A percentile compares a stretch with the other conserved stretches of the same genome.
These are phyloP conservation scores for Tipula helvola DNA, from an alignment of 2,888 invertebrate species.

Conservation along the genomic window DNA sequence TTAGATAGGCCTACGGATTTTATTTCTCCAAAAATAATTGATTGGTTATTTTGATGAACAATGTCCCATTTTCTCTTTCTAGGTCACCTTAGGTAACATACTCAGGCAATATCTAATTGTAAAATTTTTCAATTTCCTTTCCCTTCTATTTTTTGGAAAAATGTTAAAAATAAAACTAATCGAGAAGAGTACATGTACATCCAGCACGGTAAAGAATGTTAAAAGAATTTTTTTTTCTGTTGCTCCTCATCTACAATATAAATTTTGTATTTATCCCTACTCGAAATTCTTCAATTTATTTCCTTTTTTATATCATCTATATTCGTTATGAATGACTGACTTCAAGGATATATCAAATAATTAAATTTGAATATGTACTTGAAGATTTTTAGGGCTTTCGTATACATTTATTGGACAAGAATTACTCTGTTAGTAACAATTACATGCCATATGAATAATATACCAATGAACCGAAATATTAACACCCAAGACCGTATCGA, in stretches of 20 bases:
- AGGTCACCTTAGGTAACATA: not conserved
- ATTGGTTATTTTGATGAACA: too few species aligned
- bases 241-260: not conserved
- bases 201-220: not conserved
- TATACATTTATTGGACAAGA: not conserved
- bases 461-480: not conserved
- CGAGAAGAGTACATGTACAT: not conserved
- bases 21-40: too few species aligned
- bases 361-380: not conserved
- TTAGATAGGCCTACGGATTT: too few species aligned
- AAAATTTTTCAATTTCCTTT: not conserved
- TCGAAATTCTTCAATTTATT: not conserved
- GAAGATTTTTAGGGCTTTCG: not conserved
- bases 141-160: not conserved
- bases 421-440: not conserved
- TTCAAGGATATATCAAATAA: not conserved
- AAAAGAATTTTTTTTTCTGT: not conserved
- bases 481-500: not conserved
- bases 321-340: not conserved
- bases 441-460: not conserved
- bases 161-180: not conserved
- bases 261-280: not conserved
- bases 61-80: too few species aligned
- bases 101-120: not conserved
- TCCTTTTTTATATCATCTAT: not conserved